Evolutionary conservation across 2,797 vertebrate species (phyloP), one percentile per base, ranked within the genome.

Genomic region (Antrozous pallidus): DNA sequence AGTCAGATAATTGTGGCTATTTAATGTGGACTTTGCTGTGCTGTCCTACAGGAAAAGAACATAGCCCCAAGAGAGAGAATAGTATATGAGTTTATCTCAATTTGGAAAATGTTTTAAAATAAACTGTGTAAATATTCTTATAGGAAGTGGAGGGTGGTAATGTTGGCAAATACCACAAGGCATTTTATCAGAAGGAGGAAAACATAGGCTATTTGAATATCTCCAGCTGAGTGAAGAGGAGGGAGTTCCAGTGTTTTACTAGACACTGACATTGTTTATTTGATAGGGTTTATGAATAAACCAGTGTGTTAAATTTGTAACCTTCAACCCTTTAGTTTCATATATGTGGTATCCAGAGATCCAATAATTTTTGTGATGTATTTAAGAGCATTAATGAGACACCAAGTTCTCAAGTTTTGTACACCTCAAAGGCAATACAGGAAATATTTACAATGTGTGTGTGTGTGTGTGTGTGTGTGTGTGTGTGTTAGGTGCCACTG

Each of bases 391-490:
- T 28, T 51, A 20, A 71, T 36, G 63, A 75, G 18, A 85, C 5
- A 86, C 26, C 3, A 20, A 40, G 26, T 77, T 11, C 28, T 85
- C 40, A 85, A 78, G 2, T 10, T 71, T 47, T 49, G 9, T 4
- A 65, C 10, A 90, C 20, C 18, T 94, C 22, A 31, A 67, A 84
- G 12, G 7, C 14, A 80, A 40, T 73, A 18, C 10, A 56, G 17
- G 40, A 79, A 86, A 67, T 71, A 51, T 49, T 69, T 69, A 33
- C 16, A 79, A 42, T 63, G 49, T 71, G 36, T 70, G 67, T 70
- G 38, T 71, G 67, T 69, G 33, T 69, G 33, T 51, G 67, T 70
- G 67, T 70, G 67, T 75, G 74, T 51, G 33, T 56, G 38, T 26
- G 69, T 71, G 40, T 73, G 49, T 56, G 38, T 80, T 45, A 63